Evolutionary conservation across 2,888 invertebrate species (phyloP), one percentile per base, ranked within the genome.

Genomic region (Morpho helenor): DNA sequence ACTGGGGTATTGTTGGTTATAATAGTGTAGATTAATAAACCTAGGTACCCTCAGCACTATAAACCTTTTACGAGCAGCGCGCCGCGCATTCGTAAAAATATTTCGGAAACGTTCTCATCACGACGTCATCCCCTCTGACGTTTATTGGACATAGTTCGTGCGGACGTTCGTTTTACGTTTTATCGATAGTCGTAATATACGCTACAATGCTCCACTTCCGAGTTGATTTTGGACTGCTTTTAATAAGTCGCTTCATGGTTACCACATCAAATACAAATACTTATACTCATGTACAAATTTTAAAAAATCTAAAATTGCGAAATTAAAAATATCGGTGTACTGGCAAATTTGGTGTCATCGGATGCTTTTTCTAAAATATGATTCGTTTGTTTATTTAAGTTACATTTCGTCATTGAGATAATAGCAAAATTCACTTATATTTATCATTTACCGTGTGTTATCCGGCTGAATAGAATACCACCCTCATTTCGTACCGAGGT

Each of bases 61-160:
- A 88, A 88, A 89, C 78, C 72, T 78, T 87, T 89, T 88, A 89
- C 85, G 84, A 86, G 55, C 72, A 65, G 63, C 72, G 77, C 80
- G 73, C 72, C 68, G 77, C 75, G 84, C 84, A 85, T 85, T 80
- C 87, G 83, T 84, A 88, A 86, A 83, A 87, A 83, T 82, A 79
- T 80, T 83, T 79, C 79, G 79, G 81, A 75, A 75, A 75, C 76
- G 61, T 56, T 62, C 66, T 68, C 71, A 69, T 73, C 73, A 74
- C 74, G 74, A 72, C 70, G 69, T 72, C 70, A 72, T 70, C 59
- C 66, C 59, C 31, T 60, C 52, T 69, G 69, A 72, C 72, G 71
- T 73, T 76, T 74, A 75, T 74, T 70, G 70, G 67, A 67, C 64
- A 60, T 67, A 63, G 60, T 60, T 65, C 58, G 59, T 51, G 59